A percentile compares a stretch with the other conserved stretches of the same genome.
Conservation (phyloP, 2,797 vertebrate species). For the Hemibagrus guttatus region DNA sequence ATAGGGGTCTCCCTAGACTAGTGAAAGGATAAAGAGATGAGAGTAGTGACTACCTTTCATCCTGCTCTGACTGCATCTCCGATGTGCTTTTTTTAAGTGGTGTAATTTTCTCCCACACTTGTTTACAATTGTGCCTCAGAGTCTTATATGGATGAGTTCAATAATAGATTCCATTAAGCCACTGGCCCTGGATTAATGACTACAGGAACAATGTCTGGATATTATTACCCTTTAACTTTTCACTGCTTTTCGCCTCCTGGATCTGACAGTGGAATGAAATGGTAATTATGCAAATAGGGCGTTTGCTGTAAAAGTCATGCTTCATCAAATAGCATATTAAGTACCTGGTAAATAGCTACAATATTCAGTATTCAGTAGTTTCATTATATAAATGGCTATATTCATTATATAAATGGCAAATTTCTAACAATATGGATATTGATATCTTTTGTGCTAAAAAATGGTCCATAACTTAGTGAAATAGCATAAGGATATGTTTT, state of each 20-base stretch:
- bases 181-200: constrained; percentile 40
- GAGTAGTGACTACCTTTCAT: neutral
- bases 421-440: neutral
- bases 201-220: constrained; percentile 40
- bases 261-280: constrained; percentile 23
- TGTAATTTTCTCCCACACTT: constrained; percentile 36
- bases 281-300: constrained; percentile 38
- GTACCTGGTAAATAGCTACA: constrained; percentile 19
- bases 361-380: neutral
- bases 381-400: neutral
- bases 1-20: neutral
- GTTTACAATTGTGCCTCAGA: constrained; percentile 35
- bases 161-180: constrained; percentile 47
- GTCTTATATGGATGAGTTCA: constrained; percentile 40
- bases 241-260: constrained; percentile 20
- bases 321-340: constrained; percentile 28
- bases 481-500: neutral
- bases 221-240: constrained; percentile 45
- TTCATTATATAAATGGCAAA: neutral
- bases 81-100: constrained; percentile 29
- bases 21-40: neutral
- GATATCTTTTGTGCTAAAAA: neutral
- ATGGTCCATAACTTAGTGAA: neutral
- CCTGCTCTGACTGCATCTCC: neutral
- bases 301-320: constrained; percentile 41